Evolutionary conservation across 2,797 vertebrate genomes (phyloP).

Genomic region (Buphagus erythrorhynchus): DNA sequence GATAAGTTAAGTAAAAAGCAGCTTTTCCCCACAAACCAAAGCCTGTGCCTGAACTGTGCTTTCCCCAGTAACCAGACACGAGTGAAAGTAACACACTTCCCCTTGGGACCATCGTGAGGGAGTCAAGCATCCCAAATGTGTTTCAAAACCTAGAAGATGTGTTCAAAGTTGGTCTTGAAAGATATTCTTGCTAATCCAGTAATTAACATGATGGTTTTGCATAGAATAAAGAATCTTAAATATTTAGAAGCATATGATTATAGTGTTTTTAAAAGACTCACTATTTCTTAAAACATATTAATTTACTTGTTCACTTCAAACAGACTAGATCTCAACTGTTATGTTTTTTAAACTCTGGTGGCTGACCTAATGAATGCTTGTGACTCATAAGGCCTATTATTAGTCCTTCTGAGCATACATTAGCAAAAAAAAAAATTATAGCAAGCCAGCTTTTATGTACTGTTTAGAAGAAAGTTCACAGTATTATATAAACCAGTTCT

Average conservation of each 20-base stretch:
- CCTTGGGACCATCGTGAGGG: neutral
- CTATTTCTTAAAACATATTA: neutral
- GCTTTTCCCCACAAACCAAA: neutral
- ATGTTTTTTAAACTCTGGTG: slow-evolving; percentile 27
- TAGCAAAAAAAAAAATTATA: neutral
- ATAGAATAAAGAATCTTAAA: slow-evolving; percentile 15
- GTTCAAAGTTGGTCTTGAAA: neutral
- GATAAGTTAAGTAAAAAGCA: neutral
- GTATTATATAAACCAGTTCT: neutral
- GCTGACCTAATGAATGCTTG: slow-evolving; percentile 49
- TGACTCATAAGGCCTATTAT: slow-evolving; percentile 63
- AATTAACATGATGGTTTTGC: slow-evolving; percentile 4
- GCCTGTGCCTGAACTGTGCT: neutral
- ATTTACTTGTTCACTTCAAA: slow-evolving; percentile 36
- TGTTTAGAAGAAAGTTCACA: slow-evolving; percentile 22
- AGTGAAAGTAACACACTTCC: neutral
- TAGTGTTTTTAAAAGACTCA: neutral
- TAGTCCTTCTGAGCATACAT: slow-evolving; percentile 36
- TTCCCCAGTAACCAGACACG: neutral
- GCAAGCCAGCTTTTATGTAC: slow-evolving; percentile 23
- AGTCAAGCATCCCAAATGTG: neutral
- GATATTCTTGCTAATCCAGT: slow-evolving; percentile 9
- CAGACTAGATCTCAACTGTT: neutral
- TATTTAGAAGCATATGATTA: neutral
- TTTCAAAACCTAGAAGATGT: slow-evolving; percentile 30